Conservation (phyloP, 1,140 invertebrate species). For the Microplitis mediator region DNA sequence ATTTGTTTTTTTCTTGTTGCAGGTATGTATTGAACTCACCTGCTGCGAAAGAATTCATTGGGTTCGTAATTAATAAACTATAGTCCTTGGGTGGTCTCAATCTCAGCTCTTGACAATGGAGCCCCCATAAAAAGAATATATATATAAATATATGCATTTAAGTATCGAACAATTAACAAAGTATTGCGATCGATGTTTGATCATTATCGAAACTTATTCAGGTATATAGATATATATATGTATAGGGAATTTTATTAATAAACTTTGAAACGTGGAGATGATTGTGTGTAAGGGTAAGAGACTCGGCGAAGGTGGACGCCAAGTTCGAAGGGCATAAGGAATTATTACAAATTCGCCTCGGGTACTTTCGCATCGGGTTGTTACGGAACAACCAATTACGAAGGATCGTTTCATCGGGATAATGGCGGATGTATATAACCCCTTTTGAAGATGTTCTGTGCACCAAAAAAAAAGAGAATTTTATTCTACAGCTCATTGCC, state of each 20-base stretch:
- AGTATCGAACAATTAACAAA: too few species aligned
- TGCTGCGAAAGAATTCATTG: slow-evolving; percentile 11
- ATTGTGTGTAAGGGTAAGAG: background rate
- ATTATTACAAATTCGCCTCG: slow-evolving; percentile 28
- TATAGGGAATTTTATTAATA: too few species aligned
- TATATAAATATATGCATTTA: background rate
- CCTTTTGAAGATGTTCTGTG: background rate
- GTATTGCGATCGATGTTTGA: background rate
- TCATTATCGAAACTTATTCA: background rate
- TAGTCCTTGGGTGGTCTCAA: slow-evolving; percentile 16
- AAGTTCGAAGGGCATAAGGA: slow-evolving; percentile 24
- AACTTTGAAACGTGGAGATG: background rate
- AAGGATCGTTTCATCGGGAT: slow-evolving; percentile 24
- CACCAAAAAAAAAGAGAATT: background rate
- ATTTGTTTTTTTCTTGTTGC: slow-evolving; percentile 7
- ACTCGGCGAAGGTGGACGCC: background rate
- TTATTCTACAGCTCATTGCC: background rate
- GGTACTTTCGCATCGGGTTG: slow-evolving; percentile 23
- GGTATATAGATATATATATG: too few species aligned
- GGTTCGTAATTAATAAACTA: slow-evolving; percentile 19
- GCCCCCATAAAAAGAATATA: background rate
- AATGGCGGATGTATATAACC: slow-evolving; percentile 13
- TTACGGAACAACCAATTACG: slow-evolving; percentile 31
- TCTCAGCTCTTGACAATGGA: background rate
- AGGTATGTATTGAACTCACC: slow-evolving; percentile 19